A percentile compares a stretch with the other conserved stretches of the same genome.
Conservation (phyloP, 2,113 vertebrate genomes). For the Ciconia boyciana region DNA sequence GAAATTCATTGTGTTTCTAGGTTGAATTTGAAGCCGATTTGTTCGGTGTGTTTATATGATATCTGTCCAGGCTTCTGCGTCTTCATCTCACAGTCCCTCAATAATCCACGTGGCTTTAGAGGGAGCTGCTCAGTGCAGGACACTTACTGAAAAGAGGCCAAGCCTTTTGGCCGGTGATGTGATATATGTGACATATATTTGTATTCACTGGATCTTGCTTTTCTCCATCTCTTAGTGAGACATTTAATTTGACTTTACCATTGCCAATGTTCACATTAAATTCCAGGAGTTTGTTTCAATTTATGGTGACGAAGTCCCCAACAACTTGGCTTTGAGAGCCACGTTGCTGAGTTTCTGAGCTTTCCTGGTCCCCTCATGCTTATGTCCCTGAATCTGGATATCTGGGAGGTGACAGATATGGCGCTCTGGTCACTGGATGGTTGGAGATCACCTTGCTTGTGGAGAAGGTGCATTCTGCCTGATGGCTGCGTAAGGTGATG, state of each 20-base stretch:
- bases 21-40: background rate
- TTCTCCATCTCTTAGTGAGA: background rate
- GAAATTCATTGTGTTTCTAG: background rate
- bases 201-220: background rate
- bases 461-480: background rate
- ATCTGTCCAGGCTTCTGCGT: background rate
- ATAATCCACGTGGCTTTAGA: background rate
- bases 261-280: fast-evolving
- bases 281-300: background rate
- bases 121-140: background rate
- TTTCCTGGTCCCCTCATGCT: background rate
- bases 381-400: background rate
- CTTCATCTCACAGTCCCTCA: background rate
- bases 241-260: background rate
- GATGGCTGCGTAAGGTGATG: background rate
- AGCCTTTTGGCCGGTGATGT: background rate
- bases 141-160: background rate
- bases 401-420: background rate
- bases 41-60: background rate
- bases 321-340: background rate
- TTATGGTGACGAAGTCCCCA: background rate
- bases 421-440: background rate
- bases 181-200: background rate
- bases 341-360: background rate
- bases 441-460: background rate